Base-by-base conservation (phyloP, 2,888 invertebrate species). In the Machimus rusticus region DNA sequence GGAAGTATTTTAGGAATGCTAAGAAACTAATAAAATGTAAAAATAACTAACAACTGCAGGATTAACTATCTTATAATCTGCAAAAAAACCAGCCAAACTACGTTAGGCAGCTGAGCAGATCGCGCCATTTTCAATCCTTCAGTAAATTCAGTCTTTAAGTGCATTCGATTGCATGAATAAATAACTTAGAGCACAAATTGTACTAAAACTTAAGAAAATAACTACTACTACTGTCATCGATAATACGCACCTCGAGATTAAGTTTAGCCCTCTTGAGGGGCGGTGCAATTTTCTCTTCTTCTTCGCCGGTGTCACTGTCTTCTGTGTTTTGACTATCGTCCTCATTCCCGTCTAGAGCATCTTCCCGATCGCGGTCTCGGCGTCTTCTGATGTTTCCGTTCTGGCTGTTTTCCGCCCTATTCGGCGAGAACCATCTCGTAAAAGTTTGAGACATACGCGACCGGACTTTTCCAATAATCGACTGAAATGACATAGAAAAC, bases 351-450 rank as follows among this genome's bases (percentile, higher is more conserved):
- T 81, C 88, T 90, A 89, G 89, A 34, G 90, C 90, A 34, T 89
- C 89, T 3, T 90, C 90, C 14, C 92, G 88, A 5, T 66, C 5
- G 2, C 51, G 66, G 28, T 90, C 90, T n/a, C 92, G 91, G 28
- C 91, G 91, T 84, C 91, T 90, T 87, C 90, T 89, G 37, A 90
- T 81, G 87, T 87, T 89, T 86, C 90, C 91, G 88, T 90, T 91
- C 51, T 89, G 86, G 28, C 88, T 88, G 28, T 37, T 66, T 46
- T 79, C 87, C 8, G 14, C 78, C 12, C 31, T 43, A 28, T 90
- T 90, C 43, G 92, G 92, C 77, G 92, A 92, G 89, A 93, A 92
- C 93, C 93, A 93, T 89, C 91, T 91, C 74, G 90, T 90, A 8
- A 93, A 88, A 77, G 91, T 91, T 85, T 90, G 90, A 78, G 92